phyloP scores from a whole-genome alignment of 2,113 vertebrate species.

The Phodopus roborovskii region DNA sequence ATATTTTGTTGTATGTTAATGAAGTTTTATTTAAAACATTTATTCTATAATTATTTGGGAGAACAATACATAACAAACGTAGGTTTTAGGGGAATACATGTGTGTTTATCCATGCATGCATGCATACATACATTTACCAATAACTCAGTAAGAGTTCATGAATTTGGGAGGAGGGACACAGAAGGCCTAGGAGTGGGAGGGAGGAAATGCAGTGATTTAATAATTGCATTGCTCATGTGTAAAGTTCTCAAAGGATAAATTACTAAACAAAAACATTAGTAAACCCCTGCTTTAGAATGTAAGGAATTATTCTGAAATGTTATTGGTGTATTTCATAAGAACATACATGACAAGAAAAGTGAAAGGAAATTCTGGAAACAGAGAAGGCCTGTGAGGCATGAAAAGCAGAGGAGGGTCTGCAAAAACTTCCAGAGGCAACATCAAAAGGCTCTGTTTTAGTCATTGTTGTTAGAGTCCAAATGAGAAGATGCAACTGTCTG shows the following conservation, averaged over 20 bases:
- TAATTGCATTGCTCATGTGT: neutral
- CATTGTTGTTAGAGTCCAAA: neutral
- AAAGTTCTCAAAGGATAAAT: neutral
- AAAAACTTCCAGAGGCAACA: neutral
- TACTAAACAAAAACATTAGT: neutral
- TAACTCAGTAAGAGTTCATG: neutral
- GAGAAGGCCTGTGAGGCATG: neutral
- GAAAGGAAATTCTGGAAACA: neutral
- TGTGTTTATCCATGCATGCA: neutral
- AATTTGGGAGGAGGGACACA: neutral
- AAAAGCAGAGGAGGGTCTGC: neutral
- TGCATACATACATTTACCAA: no score
- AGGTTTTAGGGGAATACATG: neutral
- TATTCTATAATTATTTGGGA: conserved; percentile 7
- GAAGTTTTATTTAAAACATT: neutral
- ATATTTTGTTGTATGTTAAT: neutral
- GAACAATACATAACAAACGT: neutral
- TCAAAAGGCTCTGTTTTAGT: neutral
- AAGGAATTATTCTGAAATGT: neutral
- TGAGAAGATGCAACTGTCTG: neutral
- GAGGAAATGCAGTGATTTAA: neutral
- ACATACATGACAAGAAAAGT: neutral
- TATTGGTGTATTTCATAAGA: neutral
- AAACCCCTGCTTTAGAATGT: neutral
- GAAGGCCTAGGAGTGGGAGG: neutral